A percentile compares a stretch with the other conserved stretches of the same genome.
Evolutionary conservation across 2,113 vertebrate genomes (phyloP).

Genomic region (Empidonax alnorum): DNA sequence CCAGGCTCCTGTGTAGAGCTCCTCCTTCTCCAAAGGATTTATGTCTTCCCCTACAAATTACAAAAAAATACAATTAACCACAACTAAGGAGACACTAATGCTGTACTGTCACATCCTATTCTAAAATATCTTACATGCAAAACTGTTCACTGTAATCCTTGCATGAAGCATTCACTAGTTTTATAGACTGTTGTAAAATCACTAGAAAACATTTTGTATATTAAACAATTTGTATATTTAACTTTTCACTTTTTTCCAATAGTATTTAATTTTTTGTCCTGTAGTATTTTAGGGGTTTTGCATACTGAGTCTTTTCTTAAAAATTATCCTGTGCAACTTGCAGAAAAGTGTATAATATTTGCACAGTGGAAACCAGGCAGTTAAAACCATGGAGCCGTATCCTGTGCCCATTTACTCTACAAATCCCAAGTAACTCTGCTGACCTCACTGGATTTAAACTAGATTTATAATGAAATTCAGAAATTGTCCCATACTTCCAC

Average conservation of each 20-base stretch:
- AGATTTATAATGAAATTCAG: conserved; percentile 1
- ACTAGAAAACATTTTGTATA: background rate
- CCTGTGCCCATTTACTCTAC: background rate
- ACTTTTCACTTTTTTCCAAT: background rate
- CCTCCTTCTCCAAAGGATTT: background rate
- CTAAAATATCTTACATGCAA: background rate
- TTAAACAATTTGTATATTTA: background rate
- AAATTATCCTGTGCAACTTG: background rate
- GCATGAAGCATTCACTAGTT: background rate
- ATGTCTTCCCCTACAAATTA: background rate
- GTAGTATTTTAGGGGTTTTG: background rate
- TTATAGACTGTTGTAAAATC: background rate
- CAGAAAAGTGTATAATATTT: background rate
- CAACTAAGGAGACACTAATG: background rate
- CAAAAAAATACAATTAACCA: background rate
- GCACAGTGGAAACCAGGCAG: background rate
- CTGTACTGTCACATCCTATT: background rate
- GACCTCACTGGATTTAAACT: background rate
- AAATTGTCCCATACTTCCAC: background rate
- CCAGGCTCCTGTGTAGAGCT: background rate
- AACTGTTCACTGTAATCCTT: background rate
- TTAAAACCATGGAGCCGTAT: background rate
- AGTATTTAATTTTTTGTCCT: background rate
- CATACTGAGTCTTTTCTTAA: background rate
- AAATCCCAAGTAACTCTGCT: background rate